A percentile compares a stretch with the other conserved stretches of the same genome.
phyloP scores from a whole-genome alignment of 2,888 invertebrate species.

The Hylaea fasciaria region DNA sequence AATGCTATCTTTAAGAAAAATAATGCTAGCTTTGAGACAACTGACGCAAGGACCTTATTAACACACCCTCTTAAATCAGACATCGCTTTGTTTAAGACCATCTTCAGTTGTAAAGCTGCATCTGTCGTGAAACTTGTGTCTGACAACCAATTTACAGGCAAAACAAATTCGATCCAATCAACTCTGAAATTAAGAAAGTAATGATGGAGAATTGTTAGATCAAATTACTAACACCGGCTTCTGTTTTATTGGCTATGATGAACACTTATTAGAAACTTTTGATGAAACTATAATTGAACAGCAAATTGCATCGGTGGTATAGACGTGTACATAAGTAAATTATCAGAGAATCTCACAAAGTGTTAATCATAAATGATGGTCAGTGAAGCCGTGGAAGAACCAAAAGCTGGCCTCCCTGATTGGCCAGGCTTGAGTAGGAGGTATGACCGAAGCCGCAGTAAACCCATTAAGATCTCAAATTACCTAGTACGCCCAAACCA shows the following conservation, averaged over 20 bases:
- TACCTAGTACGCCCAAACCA: slow-evolving; percentile 80
- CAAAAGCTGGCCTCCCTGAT: slow-evolving; percentile 58
- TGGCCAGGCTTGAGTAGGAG: slow-evolving; percentile 74
- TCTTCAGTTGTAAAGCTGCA: slow-evolving; percentile 2
- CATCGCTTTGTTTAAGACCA: slow-evolving; percentile 48
- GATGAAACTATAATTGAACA: slow-evolving; percentile 47
- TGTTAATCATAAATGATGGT: slow-evolving; percentile 68
- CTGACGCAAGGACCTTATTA: slow-evolving; percentile 80
- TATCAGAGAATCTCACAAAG: slow-evolving; percentile 64
- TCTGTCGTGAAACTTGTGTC: slow-evolving; percentile 38
- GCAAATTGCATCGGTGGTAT: slow-evolving; percentile 43
- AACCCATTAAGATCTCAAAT: slow-evolving; percentile 80
- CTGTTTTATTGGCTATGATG: slow-evolving; percentile 53
- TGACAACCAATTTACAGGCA: slow-evolving; percentile 43
- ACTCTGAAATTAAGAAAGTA: slow-evolving; percentile 44
- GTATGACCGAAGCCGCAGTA: slow-evolving; percentile 73
- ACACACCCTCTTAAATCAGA: slow-evolving; percentile 60
- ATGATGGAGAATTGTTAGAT: slow-evolving; percentile 40
- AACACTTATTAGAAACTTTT: slow-evolving; percentile 42
- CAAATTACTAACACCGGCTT: slow-evolving; percentile 49
- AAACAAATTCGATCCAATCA: slow-evolving; percentile 42
- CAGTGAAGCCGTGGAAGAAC: slow-evolving; percentile 71
- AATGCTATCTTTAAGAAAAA: slow-evolving; percentile 81
- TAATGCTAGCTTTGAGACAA: slow-evolving; percentile 73
- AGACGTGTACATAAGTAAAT: slow-evolving; percentile 47